phyloP scores from a whole-genome alignment of 2,797 vertebrate species.

The Acipenser ruthenus region DNA sequence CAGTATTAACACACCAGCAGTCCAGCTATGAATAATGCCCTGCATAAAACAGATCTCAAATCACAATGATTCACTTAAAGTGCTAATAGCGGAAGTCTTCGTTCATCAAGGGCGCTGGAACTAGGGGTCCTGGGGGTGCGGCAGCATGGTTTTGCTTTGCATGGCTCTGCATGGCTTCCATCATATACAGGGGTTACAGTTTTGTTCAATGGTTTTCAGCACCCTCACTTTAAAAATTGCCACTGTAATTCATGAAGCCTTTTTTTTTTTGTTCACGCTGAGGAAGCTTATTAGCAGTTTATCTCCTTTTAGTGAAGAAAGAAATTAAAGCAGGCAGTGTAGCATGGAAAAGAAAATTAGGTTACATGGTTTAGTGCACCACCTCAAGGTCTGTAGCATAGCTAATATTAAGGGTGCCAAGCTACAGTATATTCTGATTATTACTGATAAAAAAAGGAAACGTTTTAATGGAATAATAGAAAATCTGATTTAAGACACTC shows the following conservation, averaged over 20 bases:
- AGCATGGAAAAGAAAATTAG: constrained; percentile 20
- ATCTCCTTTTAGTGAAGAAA: constrained; percentile 19
- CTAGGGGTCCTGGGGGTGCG: too few species aligned
- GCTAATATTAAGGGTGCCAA: constrained; percentile 24
- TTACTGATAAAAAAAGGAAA: constrained; percentile 24
- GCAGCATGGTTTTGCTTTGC: too few species aligned
- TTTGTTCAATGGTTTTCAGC: too few species aligned
- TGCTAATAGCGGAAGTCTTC: too few species aligned
- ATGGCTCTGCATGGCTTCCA: too few species aligned
- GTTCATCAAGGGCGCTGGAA: too few species aligned
- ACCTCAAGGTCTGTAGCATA: constrained; percentile 21
- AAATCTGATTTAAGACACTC: too few species aligned
- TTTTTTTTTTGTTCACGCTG: not conserved
- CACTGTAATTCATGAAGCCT: too few species aligned
- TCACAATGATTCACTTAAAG: too few species aligned
- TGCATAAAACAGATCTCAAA: constrained; percentile 40
- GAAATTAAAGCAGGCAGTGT: constrained; percentile 24
- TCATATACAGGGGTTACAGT: too few species aligned
- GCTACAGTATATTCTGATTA: constrained; percentile 31
- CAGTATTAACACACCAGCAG: constrained; percentile 55
- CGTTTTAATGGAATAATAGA: too few species aligned
- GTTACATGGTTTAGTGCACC: constrained; percentile 35
- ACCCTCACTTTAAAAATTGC: too few species aligned
- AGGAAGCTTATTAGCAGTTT: not conserved
- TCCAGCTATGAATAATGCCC: constrained; percentile 57